phyloP scores from a whole-genome alignment of 2,888 invertebrate species.

The Terebella lapidaria region DNA sequence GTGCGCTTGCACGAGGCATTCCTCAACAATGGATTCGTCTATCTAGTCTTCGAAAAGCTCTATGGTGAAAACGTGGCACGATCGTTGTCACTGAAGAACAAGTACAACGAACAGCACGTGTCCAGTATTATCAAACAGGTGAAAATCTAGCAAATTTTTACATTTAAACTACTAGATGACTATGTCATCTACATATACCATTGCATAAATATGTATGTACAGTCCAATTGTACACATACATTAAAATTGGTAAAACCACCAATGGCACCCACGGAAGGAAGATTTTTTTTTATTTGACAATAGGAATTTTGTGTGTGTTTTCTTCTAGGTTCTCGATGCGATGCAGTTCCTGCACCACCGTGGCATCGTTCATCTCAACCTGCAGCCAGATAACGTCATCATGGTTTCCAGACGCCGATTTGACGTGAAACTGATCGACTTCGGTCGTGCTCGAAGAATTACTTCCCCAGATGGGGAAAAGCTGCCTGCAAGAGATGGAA shows the following conservation, averaged over 20 bases:
- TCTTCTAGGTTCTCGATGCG: constrained; percentile 61
- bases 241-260: no score
- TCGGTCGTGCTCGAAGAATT: constrained; percentile 70
- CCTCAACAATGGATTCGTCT: constrained; percentile 49
- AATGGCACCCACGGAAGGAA: no score
- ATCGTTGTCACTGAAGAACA: constrained; percentile 79
- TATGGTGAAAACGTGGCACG: constrained; percentile 89
- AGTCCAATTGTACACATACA: no score
- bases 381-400: constrained; percentile 89
- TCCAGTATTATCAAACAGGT: constrained; percentile 79
- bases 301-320: neutral
- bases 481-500: constrained; percentile 30
- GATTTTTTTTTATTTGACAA: neutral
- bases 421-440: constrained; percentile 80
- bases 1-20: constrained; percentile 58
- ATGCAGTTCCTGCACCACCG: constrained; percentile 93
- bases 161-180: no score
- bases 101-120: constrained; percentile 89
- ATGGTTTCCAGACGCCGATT: constrained; percentile 65
- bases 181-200: no score
- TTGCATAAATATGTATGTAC: neutral
- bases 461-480: constrained; percentile 33
- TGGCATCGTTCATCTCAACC: constrained; percentile 58
- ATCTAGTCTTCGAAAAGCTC: constrained; percentile 55
- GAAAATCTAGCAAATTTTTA: no score